A percentile compares a stretch with the other conserved stretches of the same genome.
Evolutionary conservation across 1,140 invertebrate species (phyloP).

Genomic region (Chelonus insularis): DNA sequence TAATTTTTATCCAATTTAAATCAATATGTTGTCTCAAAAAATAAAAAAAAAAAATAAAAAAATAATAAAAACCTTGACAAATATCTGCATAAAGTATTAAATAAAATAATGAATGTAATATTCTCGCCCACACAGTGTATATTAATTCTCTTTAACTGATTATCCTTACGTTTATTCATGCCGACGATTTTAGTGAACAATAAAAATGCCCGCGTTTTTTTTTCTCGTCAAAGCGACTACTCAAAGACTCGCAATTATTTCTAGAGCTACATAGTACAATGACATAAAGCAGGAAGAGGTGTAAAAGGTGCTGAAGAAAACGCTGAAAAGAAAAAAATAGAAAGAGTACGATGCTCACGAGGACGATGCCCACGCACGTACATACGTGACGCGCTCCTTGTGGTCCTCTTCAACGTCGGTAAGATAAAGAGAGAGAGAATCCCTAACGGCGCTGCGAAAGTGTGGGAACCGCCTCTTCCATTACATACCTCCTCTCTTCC

Average conservation of each 20-base stretch:
- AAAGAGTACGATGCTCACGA: not conserved
- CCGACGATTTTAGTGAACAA: not conserved
- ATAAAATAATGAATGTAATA: too few relatives aligned
- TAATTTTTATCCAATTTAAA: too few relatives aligned
- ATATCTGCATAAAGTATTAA: too few relatives aligned
- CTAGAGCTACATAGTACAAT: not conserved
- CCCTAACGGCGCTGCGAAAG: constrained; percentile 41
- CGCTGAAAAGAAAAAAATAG: not conserved
- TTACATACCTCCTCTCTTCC: not conserved
- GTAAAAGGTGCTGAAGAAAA: not conserved
- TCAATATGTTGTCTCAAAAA: too few relatives aligned
- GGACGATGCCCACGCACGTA: not conserved
- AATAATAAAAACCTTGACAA: too few relatives aligned
- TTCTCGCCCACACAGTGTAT: too few relatives aligned
- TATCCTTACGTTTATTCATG: too few relatives aligned
- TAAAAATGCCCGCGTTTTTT: not conserved
- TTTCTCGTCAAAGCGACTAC: not conserved
- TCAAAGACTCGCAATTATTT: constrained; percentile 6
- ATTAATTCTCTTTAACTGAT: too few relatives aligned
- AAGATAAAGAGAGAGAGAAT: constrained; percentile 21
- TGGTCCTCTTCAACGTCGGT: constrained; percentile 7
- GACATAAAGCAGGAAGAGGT: too few relatives aligned
- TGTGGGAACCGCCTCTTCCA: constrained; percentile 42
- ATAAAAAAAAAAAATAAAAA: too few relatives aligned
- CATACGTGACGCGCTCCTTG: constrained; percentile 7